Evolutionary conservation across 2,113 vertebrate species (phyloP).

Genomic region (Sceloporus tristichus): DNA sequence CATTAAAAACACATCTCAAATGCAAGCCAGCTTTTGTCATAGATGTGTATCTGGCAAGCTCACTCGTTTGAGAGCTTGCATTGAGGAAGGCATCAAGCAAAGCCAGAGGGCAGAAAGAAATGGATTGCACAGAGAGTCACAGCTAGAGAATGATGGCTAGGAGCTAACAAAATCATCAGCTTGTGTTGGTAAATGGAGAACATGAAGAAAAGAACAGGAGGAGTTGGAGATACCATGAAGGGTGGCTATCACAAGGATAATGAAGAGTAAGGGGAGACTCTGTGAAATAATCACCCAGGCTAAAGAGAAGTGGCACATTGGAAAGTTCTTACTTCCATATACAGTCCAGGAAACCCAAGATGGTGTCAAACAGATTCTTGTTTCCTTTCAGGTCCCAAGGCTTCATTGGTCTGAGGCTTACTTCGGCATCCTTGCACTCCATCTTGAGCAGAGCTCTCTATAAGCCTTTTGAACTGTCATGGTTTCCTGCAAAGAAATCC

Average conservation of each 20-base stretch:
- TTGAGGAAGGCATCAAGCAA: conserved; percentile 9
- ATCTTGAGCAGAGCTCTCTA: neutral
- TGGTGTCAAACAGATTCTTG: neutral
- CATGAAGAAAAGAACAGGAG: neutral
- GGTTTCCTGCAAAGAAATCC: neutral
- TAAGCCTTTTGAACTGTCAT: neutral
- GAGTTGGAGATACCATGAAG: neutral
- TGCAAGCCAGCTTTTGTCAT: conserved; percentile 45
- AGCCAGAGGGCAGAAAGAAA: conserved; percentile 26
- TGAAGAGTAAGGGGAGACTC: neutral
- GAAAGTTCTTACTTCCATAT: neutral
- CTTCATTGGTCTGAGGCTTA: neutral
- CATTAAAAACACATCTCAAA: conserved; percentile 39
- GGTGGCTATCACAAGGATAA: neutral
- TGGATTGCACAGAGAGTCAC: neutral
- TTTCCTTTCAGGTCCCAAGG: neutral
- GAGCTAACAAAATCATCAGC: neutral
- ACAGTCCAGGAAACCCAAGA: neutral
- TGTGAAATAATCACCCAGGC: neutral
- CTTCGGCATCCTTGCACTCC: neutral
- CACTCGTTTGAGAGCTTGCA: conserved; percentile 36
- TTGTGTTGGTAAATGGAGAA: neutral
- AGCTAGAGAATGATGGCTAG: neutral
- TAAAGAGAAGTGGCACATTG: no score
- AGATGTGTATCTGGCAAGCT: neutral